Evolutionary conservation across 2,888 invertebrate genomes (phyloP), one percentile per base, ranked within the genome.

Genomic region (Nezara viridula): DNA sequence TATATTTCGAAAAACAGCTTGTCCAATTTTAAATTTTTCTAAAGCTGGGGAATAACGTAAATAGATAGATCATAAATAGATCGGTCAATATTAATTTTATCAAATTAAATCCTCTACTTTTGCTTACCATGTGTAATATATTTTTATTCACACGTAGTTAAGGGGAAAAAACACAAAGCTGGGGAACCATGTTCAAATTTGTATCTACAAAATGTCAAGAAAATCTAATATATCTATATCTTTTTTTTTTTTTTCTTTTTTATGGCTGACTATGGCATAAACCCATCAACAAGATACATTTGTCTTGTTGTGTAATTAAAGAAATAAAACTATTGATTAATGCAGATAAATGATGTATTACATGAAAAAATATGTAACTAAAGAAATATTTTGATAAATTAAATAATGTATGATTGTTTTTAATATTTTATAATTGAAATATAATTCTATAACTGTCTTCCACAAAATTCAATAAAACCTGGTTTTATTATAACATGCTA

Each of bases 401-500:
- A 14, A 27, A 60, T 3, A 4, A 60, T 16, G 4, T 14, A 60
- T 81, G 9, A 24, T 81, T 14, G 16, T 37, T 47, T 81, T 6
- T 81, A 21, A 10, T 85, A n/a, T 49, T 47, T 24, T 21, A 49
- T 47, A 47, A 40, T 81, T 40, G 40, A n/a, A 47, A 44, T 24
- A n/a, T 85, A 44, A 85, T 37, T 85, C n/a, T n/a, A 19, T 24
- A 85, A 16, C 10, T 24, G n/a, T 0, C 2, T 49, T 47, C 19
- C 4, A 10, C n/a, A 47, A 47, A n/a, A 19, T 85, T 27, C 12
- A 47, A 85, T 85, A 44, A n/a, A 49, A 47, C 49, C 44, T 85
- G n/a, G 27, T 81, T 81, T 81, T 44, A 81, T 12, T n/a, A 47
- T 44, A 81, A 47, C 44, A 81, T 81, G 81, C 81, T 81, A 12